phyloP scores from a whole-genome alignment of 2,888 invertebrate species.

The Scotopteryx bipunctaria region DNA sequence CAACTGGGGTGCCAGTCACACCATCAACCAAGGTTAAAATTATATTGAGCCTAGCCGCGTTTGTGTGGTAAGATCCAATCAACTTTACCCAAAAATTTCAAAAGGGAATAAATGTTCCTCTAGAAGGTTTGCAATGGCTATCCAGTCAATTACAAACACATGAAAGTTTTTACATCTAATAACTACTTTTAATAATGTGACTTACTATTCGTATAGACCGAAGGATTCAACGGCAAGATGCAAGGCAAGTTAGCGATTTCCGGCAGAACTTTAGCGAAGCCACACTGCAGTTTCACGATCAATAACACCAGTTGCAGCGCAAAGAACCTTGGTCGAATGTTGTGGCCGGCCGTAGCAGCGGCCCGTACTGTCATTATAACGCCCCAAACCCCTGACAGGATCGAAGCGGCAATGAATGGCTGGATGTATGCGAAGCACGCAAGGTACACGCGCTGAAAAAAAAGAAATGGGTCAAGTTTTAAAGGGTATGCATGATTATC shows the following conservation, averaged over 20 bases:
- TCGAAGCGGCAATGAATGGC: conserved; percentile 85
- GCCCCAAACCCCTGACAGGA: conserved; percentile 87
- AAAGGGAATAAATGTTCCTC: no score
- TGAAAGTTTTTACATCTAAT: no score
- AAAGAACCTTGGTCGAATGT: conserved; percentile 76
- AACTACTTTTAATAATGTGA: no score
- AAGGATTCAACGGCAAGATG: conserved; percentile 85
- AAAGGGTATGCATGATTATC: no score
- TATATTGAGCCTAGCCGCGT: no score
- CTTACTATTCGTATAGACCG: conserved; percentile 87
- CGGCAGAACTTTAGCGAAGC: conserved; percentile 82
- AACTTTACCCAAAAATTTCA: no score
- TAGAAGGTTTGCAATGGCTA: no score
- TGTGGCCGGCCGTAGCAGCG: conserved; percentile 67
- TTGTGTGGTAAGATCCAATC: no score
- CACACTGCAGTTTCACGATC: conserved; percentile 87
- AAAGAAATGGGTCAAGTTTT: no score
- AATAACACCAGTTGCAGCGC: conserved; percentile 86
- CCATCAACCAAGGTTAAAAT: no score
- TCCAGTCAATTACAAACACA: no score
- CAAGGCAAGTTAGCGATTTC: conserved; percentile 84
- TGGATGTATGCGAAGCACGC: conserved; percentile 83
- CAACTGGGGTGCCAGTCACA: no score
- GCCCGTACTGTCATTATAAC: conserved; percentile 85
- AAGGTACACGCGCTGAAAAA: conserved; percentile 32